Percentiles rank a stretch among this genome's conserved stretches.
Evolutionary conservation across 2,797 vertebrate species (phyloP).

Genomic region (Loriculus beryllinus): DNA sequence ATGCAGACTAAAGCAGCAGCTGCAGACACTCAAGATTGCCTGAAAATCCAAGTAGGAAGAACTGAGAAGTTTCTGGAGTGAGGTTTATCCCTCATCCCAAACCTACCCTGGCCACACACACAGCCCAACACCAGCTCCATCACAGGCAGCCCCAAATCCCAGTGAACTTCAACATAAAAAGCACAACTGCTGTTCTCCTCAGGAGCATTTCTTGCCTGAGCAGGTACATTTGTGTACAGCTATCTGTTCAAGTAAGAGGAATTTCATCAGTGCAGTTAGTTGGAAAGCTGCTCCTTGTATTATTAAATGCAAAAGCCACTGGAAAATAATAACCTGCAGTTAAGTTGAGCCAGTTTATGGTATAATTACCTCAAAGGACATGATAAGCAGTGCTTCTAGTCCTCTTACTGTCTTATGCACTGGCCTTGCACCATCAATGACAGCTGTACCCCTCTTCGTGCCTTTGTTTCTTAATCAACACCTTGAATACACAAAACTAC

Average conservation of each 20-base stretch:
- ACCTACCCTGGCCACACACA: fast-evolving
- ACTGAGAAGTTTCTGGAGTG: background rate
- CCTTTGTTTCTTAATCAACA: background rate
- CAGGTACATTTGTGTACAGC: background rate
- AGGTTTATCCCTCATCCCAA: background rate
- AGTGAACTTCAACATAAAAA: background rate
- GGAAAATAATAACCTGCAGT: too few relatives aligned
- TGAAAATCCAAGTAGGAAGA: background rate
- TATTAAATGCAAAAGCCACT: background rate
- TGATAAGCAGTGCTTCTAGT: background rate
- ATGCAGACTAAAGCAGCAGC: background rate
- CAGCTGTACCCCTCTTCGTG: background rate
- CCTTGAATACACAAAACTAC: background rate
- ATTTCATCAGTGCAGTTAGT: background rate
- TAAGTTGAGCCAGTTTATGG: background rate
- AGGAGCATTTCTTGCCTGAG: background rate
- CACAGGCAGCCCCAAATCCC: background rate
- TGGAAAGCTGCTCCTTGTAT: background rate
- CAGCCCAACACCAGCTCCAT: fast-evolving
- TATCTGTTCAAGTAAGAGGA: background rate
- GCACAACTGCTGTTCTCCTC: background rate
- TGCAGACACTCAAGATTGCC: background rate
- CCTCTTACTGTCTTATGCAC: background rate
- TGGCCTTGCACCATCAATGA: background rate
- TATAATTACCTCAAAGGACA: background rate